A percentile compares a stretch with the other conserved stretches of the same genome.
Conservation (phyloP, 2,888 invertebrate genomes). For the Mystacides longicornis region DNA sequence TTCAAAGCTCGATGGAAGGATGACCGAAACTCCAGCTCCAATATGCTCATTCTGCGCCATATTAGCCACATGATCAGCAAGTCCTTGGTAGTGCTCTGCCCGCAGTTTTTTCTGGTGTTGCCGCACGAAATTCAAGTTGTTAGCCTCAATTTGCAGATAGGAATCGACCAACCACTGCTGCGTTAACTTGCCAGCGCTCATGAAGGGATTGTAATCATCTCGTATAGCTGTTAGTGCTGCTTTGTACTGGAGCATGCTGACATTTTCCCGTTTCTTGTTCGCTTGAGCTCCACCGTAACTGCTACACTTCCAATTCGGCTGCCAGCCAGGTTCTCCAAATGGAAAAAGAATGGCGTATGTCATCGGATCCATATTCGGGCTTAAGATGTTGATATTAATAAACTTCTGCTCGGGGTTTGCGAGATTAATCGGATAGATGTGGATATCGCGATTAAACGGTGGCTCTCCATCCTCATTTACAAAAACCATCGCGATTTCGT, state of each 20-base stretch:
- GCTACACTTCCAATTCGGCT: not conserved
- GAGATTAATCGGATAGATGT: not conserved
- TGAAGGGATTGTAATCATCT: not conserved
- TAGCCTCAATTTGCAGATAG: not conserved
- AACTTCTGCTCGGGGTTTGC: not conserved
- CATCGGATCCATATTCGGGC: not conserved
- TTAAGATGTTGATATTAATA: not conserved
- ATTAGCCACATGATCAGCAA: not conserved
- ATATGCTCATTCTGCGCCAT: not conserved
- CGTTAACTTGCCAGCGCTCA: not conserved
- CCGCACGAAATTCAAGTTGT: not conserved
- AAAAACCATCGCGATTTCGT: not conserved
- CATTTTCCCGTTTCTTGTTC: not conserved
- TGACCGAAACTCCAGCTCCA: not conserved
- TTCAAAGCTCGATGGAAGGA: not conserved
- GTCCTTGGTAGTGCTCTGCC: not conserved
- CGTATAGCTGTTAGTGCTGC: too few relatives aligned
- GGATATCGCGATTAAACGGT: not conserved
- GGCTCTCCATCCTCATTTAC: constrained; percentile 1
- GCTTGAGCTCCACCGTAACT: not conserved
- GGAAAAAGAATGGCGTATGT: not conserved
- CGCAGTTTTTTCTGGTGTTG: not conserved
- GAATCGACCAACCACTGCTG: not conserved
- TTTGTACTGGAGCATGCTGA: too few relatives aligned
- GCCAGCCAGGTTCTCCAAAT: not conserved